Evolutionary conservation across 2,113 vertebrate species (phyloP), one percentile per base, ranked within the genome.

Genomic region (Pseudopipra pipra): DNA sequence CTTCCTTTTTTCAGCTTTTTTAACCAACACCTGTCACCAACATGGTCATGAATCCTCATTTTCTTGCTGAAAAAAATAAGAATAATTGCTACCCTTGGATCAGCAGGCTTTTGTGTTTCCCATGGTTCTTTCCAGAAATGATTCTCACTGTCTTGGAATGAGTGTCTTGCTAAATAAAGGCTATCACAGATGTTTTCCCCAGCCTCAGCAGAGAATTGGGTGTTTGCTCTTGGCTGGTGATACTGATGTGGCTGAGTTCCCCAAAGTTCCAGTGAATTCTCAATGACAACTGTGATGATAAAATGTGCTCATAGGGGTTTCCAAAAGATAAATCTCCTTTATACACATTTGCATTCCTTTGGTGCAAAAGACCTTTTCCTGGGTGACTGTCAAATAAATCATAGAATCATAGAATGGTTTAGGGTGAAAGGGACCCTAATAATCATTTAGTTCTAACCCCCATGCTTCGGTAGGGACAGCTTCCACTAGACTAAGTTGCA

Each of bases 141-240:
- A 73, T 89, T 96, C 70, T 56, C 73, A 83, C 67, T 87, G 70
- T 78, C 68, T 66, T 95, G 59, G 46, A 90, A 85, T 89, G 6
- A 88, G 12, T 72, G 20, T 75, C 70, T 81, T 54, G 13, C 65
- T 85, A 81, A 91, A 96, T 65, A 85, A 93, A 91, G 96, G 84
- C 67, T 28, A 90, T 85, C 80, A 89, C 68, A 96, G 71, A 63
- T 95, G 73, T 86, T 59, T 1, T 93, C 44, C 65, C 39, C 30
- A 93, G 63, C 47, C 47, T 95, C 46, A 70, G 37, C 20, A 46
- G 89, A 78, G 56, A 65, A 63, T 73, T 86, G 85, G 82, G 87
- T 95, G 82, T 62, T 88, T 88, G 74, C 20, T 90, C 52, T 96
- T 89, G 88, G 90, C 94, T 93, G 61, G 90, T 76, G 54, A 95